phyloP scores from a whole-genome alignment of 2,113 vertebrate genomes.

The Centropus bengalensis region DNA sequence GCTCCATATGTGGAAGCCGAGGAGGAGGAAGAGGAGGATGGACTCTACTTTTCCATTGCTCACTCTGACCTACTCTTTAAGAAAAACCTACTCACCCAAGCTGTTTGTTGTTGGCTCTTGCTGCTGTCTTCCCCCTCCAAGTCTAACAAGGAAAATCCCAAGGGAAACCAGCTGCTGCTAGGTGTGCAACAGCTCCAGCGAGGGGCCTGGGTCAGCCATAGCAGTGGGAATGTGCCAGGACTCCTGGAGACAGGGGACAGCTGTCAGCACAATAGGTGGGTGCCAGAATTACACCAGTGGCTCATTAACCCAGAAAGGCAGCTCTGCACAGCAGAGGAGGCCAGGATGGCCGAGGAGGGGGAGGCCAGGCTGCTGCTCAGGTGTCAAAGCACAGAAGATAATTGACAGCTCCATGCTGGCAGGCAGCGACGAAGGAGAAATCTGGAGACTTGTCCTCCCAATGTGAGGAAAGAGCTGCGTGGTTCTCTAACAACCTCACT shows the following conservation, averaged over 20 bases:
- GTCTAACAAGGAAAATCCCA: neutral
- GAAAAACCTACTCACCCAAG: neutral
- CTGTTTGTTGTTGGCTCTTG: neutral
- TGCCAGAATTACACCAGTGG: neutral
- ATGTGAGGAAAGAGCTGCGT: rapidly evolving
- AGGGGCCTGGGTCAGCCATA: rapidly evolving
- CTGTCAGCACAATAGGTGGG: neutral
- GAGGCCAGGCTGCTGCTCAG: neutral
- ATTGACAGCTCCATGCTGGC: constrained; percentile 38
- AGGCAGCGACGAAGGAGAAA: neutral
- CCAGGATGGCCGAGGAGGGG: neutral
- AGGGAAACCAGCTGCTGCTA: neutral
- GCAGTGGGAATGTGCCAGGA: rapidly evolving
- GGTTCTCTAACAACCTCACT: neutral
- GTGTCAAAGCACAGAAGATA: neutral
- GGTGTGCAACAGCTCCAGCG: neutral
- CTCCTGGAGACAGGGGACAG: neutral
- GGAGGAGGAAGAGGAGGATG: neutral
- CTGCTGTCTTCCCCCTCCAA: neutral
- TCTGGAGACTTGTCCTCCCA: neutral
- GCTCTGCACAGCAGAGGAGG: neutral
- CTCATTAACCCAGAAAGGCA: constrained; percentile 13
- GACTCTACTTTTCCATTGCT: neutral
- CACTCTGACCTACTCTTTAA: neutral
- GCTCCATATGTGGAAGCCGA: rapidly evolving